phyloP scores from a whole-genome alignment of 1,140 invertebrate species.

The Meloidogyne floridensis region DNA sequence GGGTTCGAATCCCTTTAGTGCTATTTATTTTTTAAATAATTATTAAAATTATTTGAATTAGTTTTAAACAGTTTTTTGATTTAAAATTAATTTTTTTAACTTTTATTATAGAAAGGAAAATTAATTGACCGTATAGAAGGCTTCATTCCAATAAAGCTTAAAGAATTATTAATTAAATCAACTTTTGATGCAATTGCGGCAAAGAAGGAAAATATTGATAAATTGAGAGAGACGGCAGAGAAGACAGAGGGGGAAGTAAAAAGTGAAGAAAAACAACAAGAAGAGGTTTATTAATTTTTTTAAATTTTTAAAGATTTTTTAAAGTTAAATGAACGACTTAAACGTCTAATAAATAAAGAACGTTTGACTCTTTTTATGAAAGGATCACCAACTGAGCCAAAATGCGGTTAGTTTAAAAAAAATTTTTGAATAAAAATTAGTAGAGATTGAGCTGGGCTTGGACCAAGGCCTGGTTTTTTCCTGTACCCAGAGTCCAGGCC shows the following conservation, averaged over 20 bases:
- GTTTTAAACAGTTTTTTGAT: no score
- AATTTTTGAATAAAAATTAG: conserved; percentile 9
- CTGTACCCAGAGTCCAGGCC: no score
- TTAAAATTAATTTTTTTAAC: neutral
- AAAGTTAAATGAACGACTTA: conserved; percentile 66
- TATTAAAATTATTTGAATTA: neutral
- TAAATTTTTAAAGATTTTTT: neutral
- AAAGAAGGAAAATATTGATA: neutral
- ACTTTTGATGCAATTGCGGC: conserved; percentile 28
- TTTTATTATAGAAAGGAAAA: conserved; percentile 49
- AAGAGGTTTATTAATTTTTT: conserved; percentile 11
- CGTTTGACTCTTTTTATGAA: conserved; percentile 98
- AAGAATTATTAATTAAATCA: conserved; percentile 37
- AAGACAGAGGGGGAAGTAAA: neutral
- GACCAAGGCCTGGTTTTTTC: no score
- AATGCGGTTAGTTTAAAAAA: conserved; percentile 74
- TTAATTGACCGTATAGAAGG: conserved; percentile 47
- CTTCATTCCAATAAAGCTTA: conserved; percentile 48
- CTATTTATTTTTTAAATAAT: neutral
- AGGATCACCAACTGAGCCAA: conserved; percentile 78
- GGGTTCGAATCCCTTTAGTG: neutral
- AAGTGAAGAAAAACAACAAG: neutral
- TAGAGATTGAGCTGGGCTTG: no score
- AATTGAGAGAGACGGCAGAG: neutral
- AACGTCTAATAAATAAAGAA: conserved; percentile 79